Conservation (phyloP, 2,113 vertebrate species). For the Mastomys coucha region DNA sequence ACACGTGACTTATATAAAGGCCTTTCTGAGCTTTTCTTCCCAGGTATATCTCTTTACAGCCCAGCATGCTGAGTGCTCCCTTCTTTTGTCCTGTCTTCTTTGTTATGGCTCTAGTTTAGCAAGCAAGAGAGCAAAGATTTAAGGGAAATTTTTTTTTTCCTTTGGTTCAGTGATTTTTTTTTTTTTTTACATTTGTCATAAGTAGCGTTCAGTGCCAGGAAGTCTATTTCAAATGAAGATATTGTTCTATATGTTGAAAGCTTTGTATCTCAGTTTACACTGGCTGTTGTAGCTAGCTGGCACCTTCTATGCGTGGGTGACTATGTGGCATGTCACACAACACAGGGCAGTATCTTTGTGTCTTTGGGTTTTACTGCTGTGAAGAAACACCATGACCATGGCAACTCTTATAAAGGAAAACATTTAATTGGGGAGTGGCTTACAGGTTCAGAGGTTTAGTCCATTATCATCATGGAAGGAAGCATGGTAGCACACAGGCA, state of each 20-base stretch:
- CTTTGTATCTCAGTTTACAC: neutral
- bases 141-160: neutral
- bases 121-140: neutral
- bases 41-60: neutral
- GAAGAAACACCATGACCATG: neutral
- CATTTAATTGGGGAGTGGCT: neutral
- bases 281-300: neutral
- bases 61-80: neutral
- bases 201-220: neutral
- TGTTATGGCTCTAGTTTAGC: neutral
- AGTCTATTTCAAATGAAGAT: neutral
- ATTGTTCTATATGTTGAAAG: neutral
- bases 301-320: neutral
- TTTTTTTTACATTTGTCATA: constrained; percentile 22
- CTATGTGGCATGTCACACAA: neutral
- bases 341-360: neutral
- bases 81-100: neutral
- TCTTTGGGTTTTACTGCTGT: neutral
- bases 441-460: neutral
- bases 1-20: neutral
- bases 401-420: neutral
- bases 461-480: neutral
- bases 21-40: neutral
- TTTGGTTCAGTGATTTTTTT: neutral
- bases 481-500: neutral